Evolutionary conservation across 2,888 invertebrate genomes (phyloP), one percentile per base, ranked within the genome.

Genomic region (Entomobrya multifasciata): DNA sequence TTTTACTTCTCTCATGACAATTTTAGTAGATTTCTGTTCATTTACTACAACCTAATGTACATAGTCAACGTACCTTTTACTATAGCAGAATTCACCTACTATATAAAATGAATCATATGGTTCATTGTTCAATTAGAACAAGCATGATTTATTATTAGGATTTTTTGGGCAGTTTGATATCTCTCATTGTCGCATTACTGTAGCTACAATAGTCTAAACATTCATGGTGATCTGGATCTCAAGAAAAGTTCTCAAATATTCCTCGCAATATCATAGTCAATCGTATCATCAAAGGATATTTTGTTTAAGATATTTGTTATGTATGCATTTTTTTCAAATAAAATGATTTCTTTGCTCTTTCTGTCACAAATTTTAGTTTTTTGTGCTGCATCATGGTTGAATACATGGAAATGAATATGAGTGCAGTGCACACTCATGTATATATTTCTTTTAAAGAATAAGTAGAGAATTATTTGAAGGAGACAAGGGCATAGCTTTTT

Each of bases 401-500:
- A n/a, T n/a, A n/a, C n/a, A n/a, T n/a, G n/a, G n/a, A n/a, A n/a
- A n/a, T n/a, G n/a, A n/a, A n/a, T n/a, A n/a, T n/a, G n/a, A n/a
- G n/a, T n/a, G n/a, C n/a, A n/a, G n/a, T n/a, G n/a, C n/a, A n/a
- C n/a, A n/a, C n/a, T n/a, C n/a, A n/a, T n/a, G 4, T 36, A 36
- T 36, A 36, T 36, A 36, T 4, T 36, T 36, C 8, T 36, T 36
- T 60, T 20, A 44, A 72, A 47, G 60, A 52, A 81, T 70, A 81
- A 36, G 74, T 77, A 30, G 77, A 15, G 47, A 84, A 84, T 77
- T 84, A 70, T 44, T 55, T 77, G 77, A 47, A 84, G 55, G 60
- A 17, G 70, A 78, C 77, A 84, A 47, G 70, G 41, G 76, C 77
- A 74, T 49, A 25, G 74, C 44, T 72, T 72, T 70, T 30, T 22